phyloP scores from a whole-genome alignment of 2,888 invertebrate genomes.

The Stenichneumon culpator region DNA sequence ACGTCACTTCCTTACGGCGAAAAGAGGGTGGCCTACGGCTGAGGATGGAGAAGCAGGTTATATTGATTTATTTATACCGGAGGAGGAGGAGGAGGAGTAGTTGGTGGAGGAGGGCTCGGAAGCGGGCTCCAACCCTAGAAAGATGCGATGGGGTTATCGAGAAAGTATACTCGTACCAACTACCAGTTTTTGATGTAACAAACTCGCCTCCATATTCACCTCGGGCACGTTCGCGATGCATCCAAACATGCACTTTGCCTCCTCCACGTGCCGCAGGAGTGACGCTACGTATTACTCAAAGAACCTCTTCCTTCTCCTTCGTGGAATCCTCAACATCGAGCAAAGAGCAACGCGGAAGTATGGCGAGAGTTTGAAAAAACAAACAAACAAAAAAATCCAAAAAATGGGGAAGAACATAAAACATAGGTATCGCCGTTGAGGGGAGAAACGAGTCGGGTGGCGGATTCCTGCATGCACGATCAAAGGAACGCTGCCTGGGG shows the following conservation, averaged over 20 bases:
- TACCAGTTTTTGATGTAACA: constrained; percentile 1
- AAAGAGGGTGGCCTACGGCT: constrained; percentile 72
- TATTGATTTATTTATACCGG: constrained; percentile 84
- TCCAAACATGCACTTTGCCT: constrained; percentile 1
- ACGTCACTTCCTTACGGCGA: constrained; percentile 81
- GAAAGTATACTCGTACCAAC: constrained; percentile 71
- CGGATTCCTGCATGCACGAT: constrained; percentile 52
- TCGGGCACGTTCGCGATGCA: background rate
- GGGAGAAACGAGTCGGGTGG: background rate
- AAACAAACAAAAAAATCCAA: constrained; percentile 5
- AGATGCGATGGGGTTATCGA: constrained; percentile 81
- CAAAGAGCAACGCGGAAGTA: constrained; percentile 27
- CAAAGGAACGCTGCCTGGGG: constrained; percentile 46
- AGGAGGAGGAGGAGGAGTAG: constrained; percentile 12
- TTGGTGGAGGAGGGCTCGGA: background rate
- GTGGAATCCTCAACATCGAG: background rate
- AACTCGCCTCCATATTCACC: constrained; percentile 37
- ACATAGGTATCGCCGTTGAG: background rate
- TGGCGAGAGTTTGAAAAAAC: constrained; percentile 6
- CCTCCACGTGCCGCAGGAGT: background rate
- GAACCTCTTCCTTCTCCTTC: background rate
- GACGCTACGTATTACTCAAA: constrained; percentile 17
- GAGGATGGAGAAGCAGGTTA: constrained; percentile 76
- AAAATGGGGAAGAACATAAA: background rate
- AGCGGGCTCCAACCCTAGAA: constrained; percentile 15